Evolutionary conservation across 2,888 invertebrate species (phyloP), one percentile per base, ranked within the genome.

Genomic region (Nomada lathburiana): DNA sequence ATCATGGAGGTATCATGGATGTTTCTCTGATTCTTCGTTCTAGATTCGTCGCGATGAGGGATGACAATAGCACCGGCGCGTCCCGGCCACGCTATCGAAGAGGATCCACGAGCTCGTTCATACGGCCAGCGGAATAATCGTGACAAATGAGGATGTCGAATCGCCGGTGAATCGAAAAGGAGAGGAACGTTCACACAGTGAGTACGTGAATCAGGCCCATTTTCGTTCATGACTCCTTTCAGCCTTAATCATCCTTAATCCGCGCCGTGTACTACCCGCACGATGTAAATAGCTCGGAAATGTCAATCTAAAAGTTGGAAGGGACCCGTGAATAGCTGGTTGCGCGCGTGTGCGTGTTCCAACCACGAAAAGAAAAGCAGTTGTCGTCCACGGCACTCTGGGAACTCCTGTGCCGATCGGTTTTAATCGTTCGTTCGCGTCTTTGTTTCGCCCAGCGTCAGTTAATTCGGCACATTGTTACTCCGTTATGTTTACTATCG

Each of bases 201-300:
- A 77, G 76, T 80, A 75, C 80, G 60, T 85, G 82, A 84, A 85
- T 82, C 84, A 77, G 76, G 65, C 86, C 84, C 80, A 80, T 83
- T 88, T 87, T 81, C 86, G 80, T 82, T 87, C 74, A 88, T 86
- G 77, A 83, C 82, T 85, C 88, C 83, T 86, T 88, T 88, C 87
- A 87, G 57, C 88, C 84, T 88, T 88, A 89, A 88, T 88, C 87
- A 83, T 81, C 74, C 82, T 88, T 87, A 88, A 88, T 88, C 80
- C 84, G 67, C 64, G 78, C 60, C 64, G 84, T 80, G 86, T 80
- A 84, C 87, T 73, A 89, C 88, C 88, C 88, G 88, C 88, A 89
- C 87, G 83, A 83, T 78, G 82, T 88, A 88, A 86, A 86, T 84
- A 83, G 83, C 83, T 88, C 88, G 86, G 88, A 88, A 88, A 88